phyloP scores from a whole-genome alignment of 2,888 invertebrate genomes.

The Aelia acuminata region DNA sequence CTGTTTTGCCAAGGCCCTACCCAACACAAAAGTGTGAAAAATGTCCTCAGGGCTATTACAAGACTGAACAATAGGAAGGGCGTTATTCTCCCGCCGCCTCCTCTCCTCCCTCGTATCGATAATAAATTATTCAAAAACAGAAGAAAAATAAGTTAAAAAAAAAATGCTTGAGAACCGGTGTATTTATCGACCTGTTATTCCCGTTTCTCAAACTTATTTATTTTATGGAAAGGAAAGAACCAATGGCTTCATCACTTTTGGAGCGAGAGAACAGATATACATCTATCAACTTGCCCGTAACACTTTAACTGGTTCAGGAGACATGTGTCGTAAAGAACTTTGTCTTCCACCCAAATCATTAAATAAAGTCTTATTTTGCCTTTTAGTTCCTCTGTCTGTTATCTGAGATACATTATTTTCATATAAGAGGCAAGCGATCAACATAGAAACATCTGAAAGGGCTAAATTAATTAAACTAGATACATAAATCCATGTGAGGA shows the following conservation, averaged over 20 bases:
- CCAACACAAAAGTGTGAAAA: conserved; percentile 44
- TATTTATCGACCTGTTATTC: conserved; percentile 58
- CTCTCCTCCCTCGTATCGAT: conserved; percentile 27
- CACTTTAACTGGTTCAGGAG: neutral
- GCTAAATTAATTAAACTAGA: no score
- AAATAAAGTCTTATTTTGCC: neutral
- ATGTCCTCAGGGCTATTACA: conserved; percentile 35
- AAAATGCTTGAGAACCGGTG: conserved; percentile 3
- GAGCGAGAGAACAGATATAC: neutral
- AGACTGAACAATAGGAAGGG: conserved; percentile 47
- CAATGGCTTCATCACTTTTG: conserved; percentile 26
- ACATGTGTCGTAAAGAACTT: neutral
- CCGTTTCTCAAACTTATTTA: conserved; percentile 42
- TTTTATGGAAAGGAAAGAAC: conserved; percentile 51
- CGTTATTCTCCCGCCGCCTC: conserved; percentile 20
- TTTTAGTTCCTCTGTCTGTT: neutral
- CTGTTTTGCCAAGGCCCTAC: conserved; percentile 34
- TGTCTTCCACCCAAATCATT: neutral
- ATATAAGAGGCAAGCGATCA: neutral
- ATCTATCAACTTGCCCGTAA: conserved; percentile 38
- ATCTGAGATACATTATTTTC: neutral
- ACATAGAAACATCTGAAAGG: neutral
- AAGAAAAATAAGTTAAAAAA: neutral
- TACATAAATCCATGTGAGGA: no score
- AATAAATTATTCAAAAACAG: conserved; percentile 52